Evolutionary conservation across 2,888 invertebrate species (phyloP).

Genomic region (Scelioninae gen. 2): DNA sequence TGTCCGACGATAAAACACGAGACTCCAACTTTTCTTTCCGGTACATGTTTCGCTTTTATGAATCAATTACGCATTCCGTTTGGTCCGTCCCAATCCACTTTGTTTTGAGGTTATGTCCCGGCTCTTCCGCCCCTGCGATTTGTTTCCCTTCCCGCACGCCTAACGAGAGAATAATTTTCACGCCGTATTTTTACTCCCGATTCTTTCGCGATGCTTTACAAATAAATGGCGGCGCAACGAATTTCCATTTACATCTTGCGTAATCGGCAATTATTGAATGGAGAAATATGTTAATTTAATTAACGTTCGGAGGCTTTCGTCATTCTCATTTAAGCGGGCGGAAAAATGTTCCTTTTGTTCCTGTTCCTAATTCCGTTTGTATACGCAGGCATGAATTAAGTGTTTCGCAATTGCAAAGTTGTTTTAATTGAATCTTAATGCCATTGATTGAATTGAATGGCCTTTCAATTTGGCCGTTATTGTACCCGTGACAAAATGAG

Average conservation of each 20-base stretch:
- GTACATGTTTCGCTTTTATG: too few species aligned
- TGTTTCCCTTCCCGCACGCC: slow-evolving; percentile 5
- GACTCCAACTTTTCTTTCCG: too few species aligned
- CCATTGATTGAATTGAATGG: too few species aligned
- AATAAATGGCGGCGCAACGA: slow-evolving; percentile 19
- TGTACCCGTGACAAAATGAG: too few species aligned
- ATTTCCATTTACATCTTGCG: slow-evolving; percentile 18
- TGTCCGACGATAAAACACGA: too few species aligned
- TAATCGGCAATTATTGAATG: slow-evolving; percentile 25
- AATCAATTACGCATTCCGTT: too few species aligned
- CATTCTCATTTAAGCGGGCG: slow-evolving; percentile 26
- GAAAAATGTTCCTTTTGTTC: slow-evolving; percentile 38
- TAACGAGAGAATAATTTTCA: slow-evolving; percentile 4
- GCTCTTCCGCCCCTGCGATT: too few species aligned
- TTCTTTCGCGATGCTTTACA: slow-evolving; percentile 20
- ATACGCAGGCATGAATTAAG: slow-evolving; percentile 14
- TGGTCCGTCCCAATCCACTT: too few species aligned
- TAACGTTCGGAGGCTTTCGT: slow-evolving; percentile 31
- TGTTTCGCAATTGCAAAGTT: slow-evolving; percentile 31
- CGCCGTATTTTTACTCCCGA: slow-evolving; percentile 25
- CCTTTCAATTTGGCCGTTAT: too few species aligned
- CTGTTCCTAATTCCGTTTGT: slow-evolving; percentile 41
- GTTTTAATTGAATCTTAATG: too few species aligned
- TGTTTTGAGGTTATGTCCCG: too few species aligned
- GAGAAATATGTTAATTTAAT: slow-evolving; percentile 38